Evolutionary conservation across 2,888 invertebrate species (phyloP).

Genomic region (Pteria penguin): DNA sequence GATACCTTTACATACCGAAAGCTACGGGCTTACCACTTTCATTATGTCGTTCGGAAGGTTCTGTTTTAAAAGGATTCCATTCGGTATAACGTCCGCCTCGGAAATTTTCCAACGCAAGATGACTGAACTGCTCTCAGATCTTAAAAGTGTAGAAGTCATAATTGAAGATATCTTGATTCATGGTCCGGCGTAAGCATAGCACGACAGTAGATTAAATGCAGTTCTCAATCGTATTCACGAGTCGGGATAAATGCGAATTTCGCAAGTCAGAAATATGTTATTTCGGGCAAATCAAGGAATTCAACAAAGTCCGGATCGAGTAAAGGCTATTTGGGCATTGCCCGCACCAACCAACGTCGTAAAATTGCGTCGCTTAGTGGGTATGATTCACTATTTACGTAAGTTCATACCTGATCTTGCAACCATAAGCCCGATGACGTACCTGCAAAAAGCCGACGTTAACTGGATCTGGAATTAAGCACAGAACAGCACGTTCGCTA

Average conservation of each 20-base stretch:
- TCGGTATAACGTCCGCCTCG: constrained; percentile 20
- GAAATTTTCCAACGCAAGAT: constrained; percentile 19
- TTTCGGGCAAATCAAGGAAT: constrained; percentile 45
- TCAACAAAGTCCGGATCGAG: constrained; percentile 26
- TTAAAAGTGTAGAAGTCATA: constrained; percentile 7
- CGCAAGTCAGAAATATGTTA: constrained; percentile 16
- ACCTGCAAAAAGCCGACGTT: constrained; percentile 33
- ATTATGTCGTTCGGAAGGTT: too few species aligned
- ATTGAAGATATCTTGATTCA: constrained; percentile 10
- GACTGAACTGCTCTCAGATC: background rate
- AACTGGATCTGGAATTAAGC: constrained; percentile 43
- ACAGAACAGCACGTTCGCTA: too few species aligned
- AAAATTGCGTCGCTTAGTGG: constrained; percentile 35
- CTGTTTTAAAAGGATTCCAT: too few species aligned
- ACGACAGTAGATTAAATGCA: constrained; percentile 29
- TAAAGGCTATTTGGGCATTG: constrained; percentile 24
- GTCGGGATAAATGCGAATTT: constrained; percentile 38
- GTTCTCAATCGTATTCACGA: constrained; percentile 24
- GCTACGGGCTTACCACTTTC: too few species aligned
- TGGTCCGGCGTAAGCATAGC: too few species aligned
- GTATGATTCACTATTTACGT: constrained; percentile 51
- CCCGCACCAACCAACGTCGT: constrained; percentile 33
- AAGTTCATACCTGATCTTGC: constrained; percentile 42
- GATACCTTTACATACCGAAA: too few species aligned
- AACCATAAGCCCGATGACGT: constrained; percentile 42